These are phyloP conservation scores for Darevskia nairensis DNA, from an alignment of 2,797 vertebrate species.

Conservation along the genomic window DNA sequence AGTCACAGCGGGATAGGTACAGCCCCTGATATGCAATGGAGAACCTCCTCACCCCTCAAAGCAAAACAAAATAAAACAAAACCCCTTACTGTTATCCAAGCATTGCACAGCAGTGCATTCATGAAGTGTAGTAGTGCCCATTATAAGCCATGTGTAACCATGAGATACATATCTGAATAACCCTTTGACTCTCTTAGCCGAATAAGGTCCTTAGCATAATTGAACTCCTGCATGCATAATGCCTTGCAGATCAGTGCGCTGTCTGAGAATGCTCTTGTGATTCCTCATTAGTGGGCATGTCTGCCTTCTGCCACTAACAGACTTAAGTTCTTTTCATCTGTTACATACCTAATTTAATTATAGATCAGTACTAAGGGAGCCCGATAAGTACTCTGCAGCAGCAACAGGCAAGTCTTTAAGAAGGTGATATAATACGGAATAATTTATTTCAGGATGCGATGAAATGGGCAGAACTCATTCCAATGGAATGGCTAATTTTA, in stretches of 20 bases:
- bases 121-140: neutral
- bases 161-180: neutral
- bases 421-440: conserved; percentile 26
- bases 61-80: neutral
- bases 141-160: neutral
- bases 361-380: conserved; percentile 25
- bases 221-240: conserved; percentile 43
- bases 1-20: neutral
- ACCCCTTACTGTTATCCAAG: neutral
- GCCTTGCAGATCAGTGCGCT: conserved; percentile 38
- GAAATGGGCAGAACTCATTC: neutral
- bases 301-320: conserved; percentile 70
- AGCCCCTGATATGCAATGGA: neutral
- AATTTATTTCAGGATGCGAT: conserved; percentile 11
- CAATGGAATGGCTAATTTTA: conserved; percentile 6
- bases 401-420: conserved; percentile 22
- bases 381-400: conserved; percentile 16
- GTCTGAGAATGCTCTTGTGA: conserved; percentile 55
- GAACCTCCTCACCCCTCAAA: neutral
- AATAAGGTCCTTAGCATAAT: conserved; percentile 41
- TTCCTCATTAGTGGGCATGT: conserved; percentile 61
- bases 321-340: conserved; percentile 72
- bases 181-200: conserved; percentile 26
- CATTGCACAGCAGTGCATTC: neutral
- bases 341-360: conserved; percentile 68